Percentiles rank a stretch among this genome's conserved stretches.
Conservation (phyloP, 1,140 invertebrate genomes). For the Procambarus clarkii region DNA sequence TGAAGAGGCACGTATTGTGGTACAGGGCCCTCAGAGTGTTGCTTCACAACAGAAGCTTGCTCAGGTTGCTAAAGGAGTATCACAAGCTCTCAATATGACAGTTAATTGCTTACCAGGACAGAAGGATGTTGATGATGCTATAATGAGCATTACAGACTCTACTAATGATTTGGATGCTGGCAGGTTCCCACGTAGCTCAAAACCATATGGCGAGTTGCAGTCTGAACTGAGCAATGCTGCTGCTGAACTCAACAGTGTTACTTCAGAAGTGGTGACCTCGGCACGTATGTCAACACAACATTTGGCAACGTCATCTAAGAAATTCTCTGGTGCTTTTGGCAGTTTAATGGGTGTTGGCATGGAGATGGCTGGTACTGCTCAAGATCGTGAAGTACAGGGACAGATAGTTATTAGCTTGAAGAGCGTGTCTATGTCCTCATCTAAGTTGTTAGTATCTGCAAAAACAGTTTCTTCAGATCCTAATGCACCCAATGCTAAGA, state of each 20-base stretch:
- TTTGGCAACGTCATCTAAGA: slow-evolving; percentile 84
- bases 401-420: slow-evolving; percentile 91
- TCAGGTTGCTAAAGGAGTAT: slow-evolving; percentile 79
- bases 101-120: slow-evolving; percentile 92
- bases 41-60: slow-evolving; percentile 67
- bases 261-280: slow-evolving; percentile 86
- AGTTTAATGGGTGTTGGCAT: slow-evolving; percentile 85
- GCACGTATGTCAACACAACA: slow-evolving; percentile 81
- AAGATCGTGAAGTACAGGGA: slow-evolving; percentile 83
- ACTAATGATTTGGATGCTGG: slow-evolving; percentile 84
- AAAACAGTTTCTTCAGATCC: slow-evolving; percentile 93
- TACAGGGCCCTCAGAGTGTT: slow-evolving; percentile 55
- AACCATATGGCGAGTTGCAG: slow-evolving; percentile 89
- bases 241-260: slow-evolving; percentile 87
- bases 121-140: slow-evolving; percentile 90
- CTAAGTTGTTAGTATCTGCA: slow-evolving; percentile 89
- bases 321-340: slow-evolving; percentile 87
- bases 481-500: slow-evolving; percentile 91
- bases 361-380: slow-evolving; percentile 84
- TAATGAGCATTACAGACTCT: slow-evolving; percentile 87
- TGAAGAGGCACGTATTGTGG: slow-evolving; percentile 68
- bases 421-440: slow-evolving; percentile 90
- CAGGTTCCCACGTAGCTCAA: slow-evolving; percentile 84
- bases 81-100: slow-evolving; percentile 78
- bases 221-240: slow-evolving; percentile 89